A percentile compares a stretch with the other conserved stretches of the same genome.
Evolutionary conservation across 1,140 invertebrate genomes (phyloP).

Genomic region (Argopecten irradians): DNA sequence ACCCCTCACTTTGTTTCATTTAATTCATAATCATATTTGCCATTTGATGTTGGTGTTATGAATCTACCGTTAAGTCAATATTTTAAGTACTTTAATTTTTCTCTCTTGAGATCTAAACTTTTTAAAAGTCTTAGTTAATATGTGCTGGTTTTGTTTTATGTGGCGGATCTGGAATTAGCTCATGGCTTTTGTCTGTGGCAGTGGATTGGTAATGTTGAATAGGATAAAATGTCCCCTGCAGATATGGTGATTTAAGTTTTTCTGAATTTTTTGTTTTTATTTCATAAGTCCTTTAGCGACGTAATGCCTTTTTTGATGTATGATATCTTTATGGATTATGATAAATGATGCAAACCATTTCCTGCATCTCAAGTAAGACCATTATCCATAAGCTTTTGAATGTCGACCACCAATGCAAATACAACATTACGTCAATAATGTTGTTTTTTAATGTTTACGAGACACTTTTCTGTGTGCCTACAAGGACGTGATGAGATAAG

Average conservation of each 20-base stretch:
- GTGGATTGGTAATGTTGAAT: background rate
- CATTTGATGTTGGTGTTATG: conserved; percentile 14
- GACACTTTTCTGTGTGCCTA: background rate
- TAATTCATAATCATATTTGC: conserved; percentile 23
- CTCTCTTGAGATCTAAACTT: background rate
- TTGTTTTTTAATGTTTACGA: background rate
- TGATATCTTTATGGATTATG: background rate
- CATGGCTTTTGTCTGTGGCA: background rate
- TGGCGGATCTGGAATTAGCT: background rate
- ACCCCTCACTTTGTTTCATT: conserved; percentile 8
- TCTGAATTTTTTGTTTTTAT: conserved; percentile 11
- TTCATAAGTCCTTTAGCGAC: background rate
- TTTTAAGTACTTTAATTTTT: conserved; percentile 23
- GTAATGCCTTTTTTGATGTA: conserved; percentile 10
- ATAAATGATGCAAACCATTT: background rate
- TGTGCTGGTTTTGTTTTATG: background rate
- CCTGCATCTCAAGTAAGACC: background rate
- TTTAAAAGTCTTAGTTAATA: background rate
- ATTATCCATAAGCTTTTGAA: background rate
- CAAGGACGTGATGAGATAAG: background rate
- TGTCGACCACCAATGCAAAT: background rate
- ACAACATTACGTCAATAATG: background rate
- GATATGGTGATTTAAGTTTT: conserved; percentile 2
- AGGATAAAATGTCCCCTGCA: background rate
- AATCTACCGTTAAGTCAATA: background rate